Evolutionary conservation across 2,797 vertebrate genomes (phyloP), one percentile per base, ranked within the genome.

Genomic region (Acanthurus leucopareius): DNA sequence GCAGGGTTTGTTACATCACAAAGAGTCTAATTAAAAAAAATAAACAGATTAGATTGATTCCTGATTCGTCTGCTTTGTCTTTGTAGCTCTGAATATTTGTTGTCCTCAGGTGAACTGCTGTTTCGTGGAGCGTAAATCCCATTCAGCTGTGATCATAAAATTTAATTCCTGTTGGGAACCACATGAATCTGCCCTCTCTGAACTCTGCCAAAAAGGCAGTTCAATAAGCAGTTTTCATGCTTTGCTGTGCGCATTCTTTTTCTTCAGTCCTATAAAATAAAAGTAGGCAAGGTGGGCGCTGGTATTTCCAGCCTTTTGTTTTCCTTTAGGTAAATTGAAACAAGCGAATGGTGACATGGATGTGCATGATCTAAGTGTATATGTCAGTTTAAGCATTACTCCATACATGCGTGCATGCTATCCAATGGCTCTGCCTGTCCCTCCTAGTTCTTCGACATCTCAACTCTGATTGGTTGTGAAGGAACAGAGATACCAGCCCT

Each of bases 391-490:
- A 47, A 17, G 16, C 28, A 11, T 7, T 45, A 45, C 13, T 45
- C 3, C 44, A n/a, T 63, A 15, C 48, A 7, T 15, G 16, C 19
- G 9, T 19, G 17, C 40, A 40, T 32, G n/a, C 19, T 42, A 16
- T 73, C 60, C 25, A 72, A 68, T 74, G 73, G 57, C 58, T 76
- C 42, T 76, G 68, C 20, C 48, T 77, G 67, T 85, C 77, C 59
- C 74, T 80, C 25, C 40, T 0, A 28, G 61, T 83, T 69, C 49
- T 48, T 83, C 78, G 63, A 57, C 56, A 63, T 77, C 69, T 80
- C 56, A 38, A 44, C 54, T 82, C 64, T 89, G 84, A 91, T 90
- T 91, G 80, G 82, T 86, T 91, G 74, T 86, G 88, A 92, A 87
- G 47, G 82, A 51, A 73, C 76, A 49, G 74, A 72, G 73, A 79